A percentile compares a stretch with the other conserved stretches of the same genome.
These are phyloP conservation scores for Paragorgia papillata DNA, from an alignment of 92 coral and sea anemone genomes.

Conservation along the genomic window DNA sequence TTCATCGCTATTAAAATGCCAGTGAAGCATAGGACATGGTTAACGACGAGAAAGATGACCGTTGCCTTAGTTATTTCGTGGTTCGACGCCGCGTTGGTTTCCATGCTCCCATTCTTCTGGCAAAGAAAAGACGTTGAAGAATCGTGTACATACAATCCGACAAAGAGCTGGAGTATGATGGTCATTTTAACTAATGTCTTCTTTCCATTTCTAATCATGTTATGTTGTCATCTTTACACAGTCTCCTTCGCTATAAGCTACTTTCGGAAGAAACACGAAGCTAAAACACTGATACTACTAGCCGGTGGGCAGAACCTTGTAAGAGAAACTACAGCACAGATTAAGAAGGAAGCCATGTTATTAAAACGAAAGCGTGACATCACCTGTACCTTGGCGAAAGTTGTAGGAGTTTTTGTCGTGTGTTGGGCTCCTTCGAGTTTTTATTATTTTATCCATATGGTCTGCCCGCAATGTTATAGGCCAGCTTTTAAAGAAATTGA, in stretches of 20 bases:
- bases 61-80: conserved; percentile 64
- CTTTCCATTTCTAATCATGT: not conserved
- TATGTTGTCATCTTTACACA: not conserved
- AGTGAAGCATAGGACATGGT: conserved; percentile 66
- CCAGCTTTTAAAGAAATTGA: conserved; percentile 53
- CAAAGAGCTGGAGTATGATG: not conserved
- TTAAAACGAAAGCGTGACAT: conserved; percentile 62
- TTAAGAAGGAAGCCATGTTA: conserved; percentile 72
- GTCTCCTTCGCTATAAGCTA: not conserved
- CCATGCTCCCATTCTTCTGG: conserved; percentile 87
- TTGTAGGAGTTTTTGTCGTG: conserved; percentile 78
- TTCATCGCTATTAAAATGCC: conserved; percentile 82
- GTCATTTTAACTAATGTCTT: not conserved
- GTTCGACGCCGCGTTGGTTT: conserved; percentile 70
- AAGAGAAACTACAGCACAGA: conserved; percentile 50
- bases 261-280: not conserved
- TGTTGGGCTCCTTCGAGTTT: conserved; percentile 93
- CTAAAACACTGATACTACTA: conserved; percentile 58
- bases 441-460: conserved; percentile 78
- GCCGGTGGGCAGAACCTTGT: conserved; percentile 59
- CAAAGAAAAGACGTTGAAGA: conserved; percentile 39
- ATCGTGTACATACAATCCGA: conserved; percentile 64
- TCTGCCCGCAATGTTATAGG: conserved; percentile 74
- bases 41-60: conserved; percentile 65
- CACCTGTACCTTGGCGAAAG: conserved; percentile 77